Conservation (phyloP, 2,888 invertebrate species). For the Mesorhabditis sp. region DNA sequence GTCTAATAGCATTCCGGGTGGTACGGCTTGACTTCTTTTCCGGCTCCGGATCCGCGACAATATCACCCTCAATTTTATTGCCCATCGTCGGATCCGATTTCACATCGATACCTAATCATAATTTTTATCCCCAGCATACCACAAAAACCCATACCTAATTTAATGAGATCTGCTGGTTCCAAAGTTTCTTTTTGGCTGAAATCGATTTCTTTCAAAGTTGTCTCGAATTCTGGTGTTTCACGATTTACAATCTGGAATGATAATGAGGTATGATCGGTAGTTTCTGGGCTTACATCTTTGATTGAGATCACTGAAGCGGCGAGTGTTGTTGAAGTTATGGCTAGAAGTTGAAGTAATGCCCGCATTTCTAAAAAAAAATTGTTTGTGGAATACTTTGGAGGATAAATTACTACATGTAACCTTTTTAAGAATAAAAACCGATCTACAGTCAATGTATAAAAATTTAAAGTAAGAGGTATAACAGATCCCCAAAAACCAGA, state of each 20-base stretch:
- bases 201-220: constrained; percentile 28
- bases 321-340: background rate
- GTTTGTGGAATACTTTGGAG: too few species aligned
- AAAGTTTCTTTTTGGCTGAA: constrained; percentile 12
- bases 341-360: background rate
- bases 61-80: constrained; percentile 50
- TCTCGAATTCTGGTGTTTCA: constrained; percentile 19
- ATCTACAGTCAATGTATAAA: background rate
- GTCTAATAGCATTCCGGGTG: constrained; percentile 47
- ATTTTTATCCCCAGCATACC: background rate
- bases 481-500: too few species aligned
- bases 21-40: constrained; percentile 19
- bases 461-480: too few species aligned
- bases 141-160: background rate
- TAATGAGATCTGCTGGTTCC: background rate
- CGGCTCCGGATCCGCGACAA: constrained; percentile 26
- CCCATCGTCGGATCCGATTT: constrained; percentile 51
- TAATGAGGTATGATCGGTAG: background rate
- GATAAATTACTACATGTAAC: background rate
- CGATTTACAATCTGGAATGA: constrained; percentile 1
- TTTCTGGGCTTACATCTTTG: background rate
- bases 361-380: too few species aligned
- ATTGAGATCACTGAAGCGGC: constrained; percentile 4
- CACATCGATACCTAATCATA: constrained; percentile 42
- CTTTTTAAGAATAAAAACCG: background rate